These are phyloP conservation scores for Oeneis ivallda DNA, from an alignment of 2,888 invertebrate genomes.

Conservation along the genomic window DNA sequence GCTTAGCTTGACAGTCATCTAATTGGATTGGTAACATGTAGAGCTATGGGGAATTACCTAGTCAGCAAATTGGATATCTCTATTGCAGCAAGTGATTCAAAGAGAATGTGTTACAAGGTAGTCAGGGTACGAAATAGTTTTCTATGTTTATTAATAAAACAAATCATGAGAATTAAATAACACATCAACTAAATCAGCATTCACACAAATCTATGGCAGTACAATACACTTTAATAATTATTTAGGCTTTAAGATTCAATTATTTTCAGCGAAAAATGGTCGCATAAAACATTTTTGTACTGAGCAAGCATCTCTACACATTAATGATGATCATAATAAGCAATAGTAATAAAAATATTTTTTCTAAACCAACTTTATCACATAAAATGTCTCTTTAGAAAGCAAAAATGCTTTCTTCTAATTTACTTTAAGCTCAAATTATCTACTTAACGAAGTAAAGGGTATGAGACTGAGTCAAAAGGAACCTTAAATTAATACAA, in stretches of 20 bases:
- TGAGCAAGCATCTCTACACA: neutral
- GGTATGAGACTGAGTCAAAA: neutral
- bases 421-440: neutral
- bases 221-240: conserved; percentile 25
- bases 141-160: conserved; percentile 14
- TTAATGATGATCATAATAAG: neutral
- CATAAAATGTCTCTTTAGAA: neutral
- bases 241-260: conserved; percentile 2
- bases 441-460: neutral
- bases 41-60: too few species aligned
- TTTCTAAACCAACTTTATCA: conserved; percentile 3
- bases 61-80: neutral
- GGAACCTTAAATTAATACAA: neutral
- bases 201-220: conserved; percentile 46
- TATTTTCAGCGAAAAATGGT: neutral
- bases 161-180: conserved; percentile 39
- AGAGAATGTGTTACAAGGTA: neutral
- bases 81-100: neutral
- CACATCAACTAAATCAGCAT: conserved; percentile 30
- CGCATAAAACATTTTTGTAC: conserved; percentile 2
- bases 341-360: neutral
- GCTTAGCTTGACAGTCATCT: neutral
- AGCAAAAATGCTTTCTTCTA: neutral
- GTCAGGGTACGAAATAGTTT: neutral
- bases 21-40: neutral